Evolutionary conservation across 2,888 invertebrate genomes (phyloP).

Genomic region (Drosophila koepferae): DNA sequence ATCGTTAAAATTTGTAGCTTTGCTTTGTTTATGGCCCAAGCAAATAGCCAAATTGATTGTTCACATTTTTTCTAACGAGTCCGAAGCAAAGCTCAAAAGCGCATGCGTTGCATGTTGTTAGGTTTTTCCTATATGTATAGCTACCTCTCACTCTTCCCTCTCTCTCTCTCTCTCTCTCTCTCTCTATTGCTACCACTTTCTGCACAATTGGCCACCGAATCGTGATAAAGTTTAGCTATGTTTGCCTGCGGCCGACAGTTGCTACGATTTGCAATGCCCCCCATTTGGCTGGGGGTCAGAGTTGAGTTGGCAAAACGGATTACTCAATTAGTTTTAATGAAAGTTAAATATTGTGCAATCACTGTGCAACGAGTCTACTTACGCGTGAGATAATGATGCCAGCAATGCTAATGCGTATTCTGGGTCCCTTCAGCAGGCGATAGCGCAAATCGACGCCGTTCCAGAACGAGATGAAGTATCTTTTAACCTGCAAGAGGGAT

Average conservation of each 20-base stretch:
- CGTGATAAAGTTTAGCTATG: constrained; percentile 53
- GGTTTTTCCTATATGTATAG: not conserved
- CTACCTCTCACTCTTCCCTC: not conserved
- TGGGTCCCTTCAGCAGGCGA: constrained; percentile 95
- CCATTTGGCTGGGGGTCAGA: constrained; percentile 56
- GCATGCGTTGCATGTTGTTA: constrained; percentile 63
- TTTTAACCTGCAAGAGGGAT: constrained; percentile 89
- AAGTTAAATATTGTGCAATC: constrained; percentile 38
- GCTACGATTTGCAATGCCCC: constrained; percentile 54
- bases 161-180: not conserved
- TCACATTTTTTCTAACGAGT: constrained; percentile 67
- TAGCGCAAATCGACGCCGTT: constrained; percentile 97
- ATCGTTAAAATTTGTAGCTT: constrained; percentile 74
- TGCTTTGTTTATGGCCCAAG: constrained; percentile 57
- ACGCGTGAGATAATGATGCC: constrained; percentile 98
- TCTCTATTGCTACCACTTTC: not conserved
- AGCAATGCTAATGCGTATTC: constrained; percentile 96
- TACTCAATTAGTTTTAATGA: constrained; percentile 67
- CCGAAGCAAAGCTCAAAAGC: constrained; percentile 34
- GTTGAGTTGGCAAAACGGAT: constrained; percentile 57
- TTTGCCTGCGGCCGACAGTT: constrained; percentile 41
- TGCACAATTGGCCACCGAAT: constrained; percentile 45
- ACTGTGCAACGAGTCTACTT: constrained; percentile 84
- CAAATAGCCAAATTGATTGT: constrained; percentile 76
- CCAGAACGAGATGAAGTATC: constrained; percentile 98